A percentile compares a stretch with the other conserved stretches of the same genome.
Evolutionary conservation across 1,140 invertebrate genomes (phyloP).

Genomic region (Scaptomyza pallida): DNA sequence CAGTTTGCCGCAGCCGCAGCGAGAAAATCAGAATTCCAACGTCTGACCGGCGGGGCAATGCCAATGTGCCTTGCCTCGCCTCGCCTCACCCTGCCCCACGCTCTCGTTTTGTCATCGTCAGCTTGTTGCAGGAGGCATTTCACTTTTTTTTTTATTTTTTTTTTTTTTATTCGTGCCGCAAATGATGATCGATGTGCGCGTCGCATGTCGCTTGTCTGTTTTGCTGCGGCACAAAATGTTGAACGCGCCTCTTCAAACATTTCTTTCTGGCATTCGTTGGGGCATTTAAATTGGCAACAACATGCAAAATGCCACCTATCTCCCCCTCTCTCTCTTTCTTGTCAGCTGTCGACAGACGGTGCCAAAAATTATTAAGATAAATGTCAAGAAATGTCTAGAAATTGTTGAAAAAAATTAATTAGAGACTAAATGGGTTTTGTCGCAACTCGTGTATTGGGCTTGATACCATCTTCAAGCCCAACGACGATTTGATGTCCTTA

Average conservation of each 20-base stretch:
- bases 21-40: slow-evolving; percentile 57
- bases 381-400: slow-evolving; percentile 46
- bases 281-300: slow-evolving; percentile 65
- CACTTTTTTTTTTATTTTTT: too few species aligned
- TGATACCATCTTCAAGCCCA: neutral
- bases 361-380: slow-evolving; percentile 76
- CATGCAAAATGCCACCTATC: slow-evolving; percentile 68
- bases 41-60: slow-evolving; percentile 58
- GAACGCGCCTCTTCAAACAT: slow-evolving; percentile 37
- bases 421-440: slow-evolving; percentile 58
- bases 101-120: neutral
- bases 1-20: slow-evolving; percentile 20
- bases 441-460: slow-evolving; percentile 4
- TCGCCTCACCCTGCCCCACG: too few species aligned
- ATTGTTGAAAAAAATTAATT: slow-evolving; percentile 66
- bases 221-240: slow-evolving; percentile 11
- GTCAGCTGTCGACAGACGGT: slow-evolving; percentile 51
- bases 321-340: too few species aligned
- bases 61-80: too few species aligned
- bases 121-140: slow-evolving; percentile 60
- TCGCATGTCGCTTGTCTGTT: slow-evolving; percentile 63
- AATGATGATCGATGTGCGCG: slow-evolving; percentile 78
- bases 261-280: slow-evolving; percentile 10
- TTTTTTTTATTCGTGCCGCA: slow-evolving; percentile 78
- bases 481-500: slow-evolving; percentile 8